These are phyloP conservation scores for Ennomos erosarius DNA, from an alignment of 2,888 invertebrate genomes.

Conservation along the genomic window DNA sequence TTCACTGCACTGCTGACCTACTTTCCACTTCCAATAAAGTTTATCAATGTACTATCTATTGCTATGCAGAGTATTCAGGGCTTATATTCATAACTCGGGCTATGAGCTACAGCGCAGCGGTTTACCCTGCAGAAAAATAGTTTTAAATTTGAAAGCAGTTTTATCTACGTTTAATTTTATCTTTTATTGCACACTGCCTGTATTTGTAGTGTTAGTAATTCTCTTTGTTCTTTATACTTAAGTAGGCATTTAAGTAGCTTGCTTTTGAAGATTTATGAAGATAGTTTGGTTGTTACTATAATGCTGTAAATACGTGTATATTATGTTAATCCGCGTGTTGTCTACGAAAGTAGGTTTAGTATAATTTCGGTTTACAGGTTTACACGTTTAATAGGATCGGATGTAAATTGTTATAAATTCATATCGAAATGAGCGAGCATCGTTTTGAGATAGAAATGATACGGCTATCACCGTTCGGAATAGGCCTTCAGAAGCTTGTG, in stretches of 20 bases:
- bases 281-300: too few relatives aligned
- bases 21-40: conserved; percentile 57
- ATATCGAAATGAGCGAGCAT: conserved; percentile 29
- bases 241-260: not conserved
- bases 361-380: too few relatives aligned
- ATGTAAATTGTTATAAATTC: conserved; percentile 7
- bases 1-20: conserved; percentile 79
- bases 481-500: conserved; percentile 42
- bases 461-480: conserved; percentile 33
- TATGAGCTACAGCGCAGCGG: too few relatives aligned
- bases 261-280: not conserved
- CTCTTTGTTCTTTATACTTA: not conserved
- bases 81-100: conserved; percentile 3
- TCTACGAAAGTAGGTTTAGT: too few relatives aligned
- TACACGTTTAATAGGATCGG: not conserved
- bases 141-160: too few relatives aligned
- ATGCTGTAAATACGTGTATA: too few relatives aligned
- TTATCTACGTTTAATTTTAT: too few relatives aligned
- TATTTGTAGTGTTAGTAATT: too few relatives aligned
- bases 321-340: too few relatives aligned
- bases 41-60: conserved; percentile 34
- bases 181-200: too few relatives aligned
- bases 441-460: conserved; percentile 27
- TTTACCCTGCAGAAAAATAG: too few relatives aligned
- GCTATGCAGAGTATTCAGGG: conserved; percentile 21